Percentiles rank a stretch among this genome's conserved stretches.
Evolutionary conservation across 2,888 invertebrate species (phyloP).

Genomic region (Trissolcus japonicus): DNA sequence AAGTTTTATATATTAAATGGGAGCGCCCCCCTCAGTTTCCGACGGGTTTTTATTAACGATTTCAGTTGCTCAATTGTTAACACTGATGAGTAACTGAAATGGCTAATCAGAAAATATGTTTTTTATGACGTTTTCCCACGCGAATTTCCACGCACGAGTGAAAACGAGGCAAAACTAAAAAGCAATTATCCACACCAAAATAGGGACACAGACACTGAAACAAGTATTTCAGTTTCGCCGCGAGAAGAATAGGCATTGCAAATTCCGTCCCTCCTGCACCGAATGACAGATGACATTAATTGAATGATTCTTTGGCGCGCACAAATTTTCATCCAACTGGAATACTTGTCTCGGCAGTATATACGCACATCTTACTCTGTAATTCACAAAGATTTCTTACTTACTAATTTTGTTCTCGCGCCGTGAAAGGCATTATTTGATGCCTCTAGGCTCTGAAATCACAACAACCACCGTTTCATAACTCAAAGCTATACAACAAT

Average conservation of each 20-base stretch:
- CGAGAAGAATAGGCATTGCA: constrained; percentile 15
- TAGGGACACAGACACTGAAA: constrained; percentile 42
- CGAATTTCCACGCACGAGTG: not conserved
- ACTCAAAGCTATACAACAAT: constrained; percentile 55
- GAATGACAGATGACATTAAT: not conserved
- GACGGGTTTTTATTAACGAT: not conserved
- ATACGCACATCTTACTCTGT: constrained; percentile 68
- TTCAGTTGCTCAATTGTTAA: not conserved
- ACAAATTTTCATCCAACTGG: constrained; percentile 35
- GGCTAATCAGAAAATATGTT: constrained; percentile 17
- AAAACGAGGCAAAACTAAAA: constrained; percentile 43
- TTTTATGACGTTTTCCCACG: constrained; percentile 17
- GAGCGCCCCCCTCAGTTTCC: not conserved
- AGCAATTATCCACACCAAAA: constrained; percentile 55
- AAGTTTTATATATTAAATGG: constrained; percentile 59
- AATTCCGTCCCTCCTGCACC: not conserved
- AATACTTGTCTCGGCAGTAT: constrained; percentile 57
- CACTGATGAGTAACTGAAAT: constrained; percentile 24
- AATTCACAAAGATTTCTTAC: constrained; percentile 74
- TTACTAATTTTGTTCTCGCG: constrained; percentile 77
- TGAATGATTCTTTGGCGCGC: constrained; percentile 3
- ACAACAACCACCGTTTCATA: constrained; percentile 75
- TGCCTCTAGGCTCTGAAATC: constrained; percentile 77
- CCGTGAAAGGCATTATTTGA: constrained; percentile 77
- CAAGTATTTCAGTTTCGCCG: constrained; percentile 49